These are phyloP conservation scores for Ennomos erosarius DNA, from an alignment of 2,888 invertebrate genomes.

Conservation along the genomic window DNA sequence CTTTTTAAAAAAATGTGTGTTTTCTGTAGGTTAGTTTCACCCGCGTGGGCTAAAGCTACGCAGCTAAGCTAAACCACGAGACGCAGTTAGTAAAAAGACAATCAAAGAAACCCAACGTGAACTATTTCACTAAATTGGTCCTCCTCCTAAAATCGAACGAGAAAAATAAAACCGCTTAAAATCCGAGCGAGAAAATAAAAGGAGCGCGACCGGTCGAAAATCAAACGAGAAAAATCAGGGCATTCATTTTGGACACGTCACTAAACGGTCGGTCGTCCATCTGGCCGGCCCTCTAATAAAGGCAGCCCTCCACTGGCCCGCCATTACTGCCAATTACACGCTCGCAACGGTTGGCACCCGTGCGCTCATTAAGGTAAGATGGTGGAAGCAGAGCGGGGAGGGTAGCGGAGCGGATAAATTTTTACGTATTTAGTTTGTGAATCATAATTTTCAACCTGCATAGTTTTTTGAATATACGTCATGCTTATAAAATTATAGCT, in stretches of 20 bases:
- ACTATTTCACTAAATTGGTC: too few relatives aligned
- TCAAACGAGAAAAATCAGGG: conserved; percentile 37
- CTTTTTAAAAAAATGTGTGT: too few relatives aligned
- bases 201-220: conserved; percentile 22
- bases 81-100: too few relatives aligned
- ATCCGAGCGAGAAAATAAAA: conserved; percentile 14
- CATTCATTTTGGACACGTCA: conserved; percentile 52
- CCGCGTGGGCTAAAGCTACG: too few relatives aligned
- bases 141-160: not conserved
- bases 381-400: conserved; percentile 46
- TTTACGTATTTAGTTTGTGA: not conserved
- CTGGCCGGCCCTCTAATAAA: conserved; percentile 51
- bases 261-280: conserved; percentile 45
- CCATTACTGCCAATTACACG: conserved; percentile 62
- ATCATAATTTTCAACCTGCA: too few relatives aligned
- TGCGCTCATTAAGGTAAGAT: conserved; percentile 52
- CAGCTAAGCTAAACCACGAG: too few relatives aligned
- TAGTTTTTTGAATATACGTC: too few relatives aligned
- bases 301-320: conserved; percentile 44
- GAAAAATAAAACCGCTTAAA: conserved; percentile 13
- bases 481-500: too few relatives aligned
- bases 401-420: conserved; percentile 40
- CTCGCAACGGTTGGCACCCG: conserved; percentile 64
- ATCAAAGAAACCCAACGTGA: too few relatives aligned
- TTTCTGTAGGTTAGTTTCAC: too few relatives aligned